Evolutionary conservation across 2,888 invertebrate genomes (phyloP).

Genomic region (Syrista parreyssii): DNA sequence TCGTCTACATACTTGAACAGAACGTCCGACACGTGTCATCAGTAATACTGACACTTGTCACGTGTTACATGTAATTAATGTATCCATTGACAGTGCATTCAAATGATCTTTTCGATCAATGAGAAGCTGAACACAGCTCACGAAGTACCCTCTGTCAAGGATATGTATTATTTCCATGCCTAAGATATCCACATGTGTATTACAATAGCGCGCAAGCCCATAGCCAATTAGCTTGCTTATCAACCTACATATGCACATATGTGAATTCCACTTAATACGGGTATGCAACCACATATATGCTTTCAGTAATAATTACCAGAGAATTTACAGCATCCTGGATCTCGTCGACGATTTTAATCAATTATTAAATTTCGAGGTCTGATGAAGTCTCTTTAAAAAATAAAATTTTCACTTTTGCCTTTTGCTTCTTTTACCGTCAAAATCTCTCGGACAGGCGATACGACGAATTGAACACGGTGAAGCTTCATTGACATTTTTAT

Average conservation of each 20-base stretch:
- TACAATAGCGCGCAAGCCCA: not conserved
- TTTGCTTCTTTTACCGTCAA: not conserved
- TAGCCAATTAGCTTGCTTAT: not conserved
- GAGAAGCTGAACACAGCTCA: not conserved
- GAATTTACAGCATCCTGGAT: not conserved
- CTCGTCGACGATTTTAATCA: not conserved
- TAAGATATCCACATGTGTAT: not conserved
- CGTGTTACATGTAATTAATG: not conserved
- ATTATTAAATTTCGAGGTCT: not conserved
- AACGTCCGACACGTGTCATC: not conserved
- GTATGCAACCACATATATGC: not conserved
- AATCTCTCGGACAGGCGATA: not conserved
- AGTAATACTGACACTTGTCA: not conserved
- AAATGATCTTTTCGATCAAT: not conserved
- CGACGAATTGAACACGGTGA: not conserved
- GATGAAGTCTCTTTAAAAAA: not conserved
- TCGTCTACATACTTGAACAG: not conserved
- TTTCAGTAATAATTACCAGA: not conserved
- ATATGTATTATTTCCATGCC: not conserved
- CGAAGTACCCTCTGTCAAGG: not conserved
- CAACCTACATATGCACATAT: not conserved
- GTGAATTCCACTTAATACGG: not conserved
- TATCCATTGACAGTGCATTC: not conserved
- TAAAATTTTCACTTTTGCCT: not conserved
- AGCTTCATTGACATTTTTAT: not conserved